These are phyloP conservation scores for Urocynchramus pylzowi DNA, from an alignment of 2,113 vertebrate genomes.

Conservation along the genomic window DNA sequence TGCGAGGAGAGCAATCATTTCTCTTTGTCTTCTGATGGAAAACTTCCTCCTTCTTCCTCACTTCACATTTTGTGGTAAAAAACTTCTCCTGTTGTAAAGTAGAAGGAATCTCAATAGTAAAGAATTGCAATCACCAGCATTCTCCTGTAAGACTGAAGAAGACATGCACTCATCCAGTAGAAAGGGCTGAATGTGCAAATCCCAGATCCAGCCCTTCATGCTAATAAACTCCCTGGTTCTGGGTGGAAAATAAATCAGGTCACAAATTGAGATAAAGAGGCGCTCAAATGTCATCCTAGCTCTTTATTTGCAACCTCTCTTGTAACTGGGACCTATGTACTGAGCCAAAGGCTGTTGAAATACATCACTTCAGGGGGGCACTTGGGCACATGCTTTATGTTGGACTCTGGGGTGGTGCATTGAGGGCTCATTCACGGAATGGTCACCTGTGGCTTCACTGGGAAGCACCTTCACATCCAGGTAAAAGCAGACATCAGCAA, in stretches of 20 bases:
- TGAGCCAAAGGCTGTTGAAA: background rate
- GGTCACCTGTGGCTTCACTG: background rate
- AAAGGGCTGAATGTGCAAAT: background rate
- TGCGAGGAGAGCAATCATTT: conserved; percentile 29
- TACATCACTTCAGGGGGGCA: background rate
- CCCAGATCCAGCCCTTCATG: background rate
- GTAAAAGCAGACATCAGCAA: background rate
- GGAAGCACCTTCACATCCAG: background rate
- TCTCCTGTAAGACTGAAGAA: background rate
- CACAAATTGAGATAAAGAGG: background rate
- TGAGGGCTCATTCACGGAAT: rapidly evolving
- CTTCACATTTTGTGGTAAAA: background rate
- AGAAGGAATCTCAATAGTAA: conserved; percentile 2
- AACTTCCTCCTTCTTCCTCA: background rate
- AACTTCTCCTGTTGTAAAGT: background rate
- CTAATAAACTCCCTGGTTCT: background rate
- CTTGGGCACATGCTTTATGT: rapidly evolving
- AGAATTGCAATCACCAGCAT: conserved; percentile 2
- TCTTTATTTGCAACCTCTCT: background rate
- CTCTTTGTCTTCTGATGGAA: conserved; percentile 28
- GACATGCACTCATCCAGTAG: background rate
- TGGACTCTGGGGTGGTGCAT: background rate
- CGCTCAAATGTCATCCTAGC: background rate
- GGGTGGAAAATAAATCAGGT: background rate
- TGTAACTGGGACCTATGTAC: background rate